Percentiles rank a stretch among this genome's conserved stretches.
Conservation (phyloP, 53 echinoderm and acorn worm species). For the Echinarachnius parma region DNA sequence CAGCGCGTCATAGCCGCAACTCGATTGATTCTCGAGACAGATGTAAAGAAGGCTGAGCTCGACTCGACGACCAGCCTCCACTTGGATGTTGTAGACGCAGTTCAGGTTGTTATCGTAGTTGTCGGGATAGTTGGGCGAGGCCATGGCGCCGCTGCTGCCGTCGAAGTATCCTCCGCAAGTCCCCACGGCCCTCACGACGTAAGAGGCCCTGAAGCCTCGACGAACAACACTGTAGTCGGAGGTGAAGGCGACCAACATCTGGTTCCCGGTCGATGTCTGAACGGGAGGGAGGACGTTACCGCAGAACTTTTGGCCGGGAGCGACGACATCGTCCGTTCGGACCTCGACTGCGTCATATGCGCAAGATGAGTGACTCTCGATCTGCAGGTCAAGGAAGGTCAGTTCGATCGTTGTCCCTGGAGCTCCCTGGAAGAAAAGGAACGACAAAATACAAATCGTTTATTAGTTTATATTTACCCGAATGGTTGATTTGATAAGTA, state of each 20-base stretch:
- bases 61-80: slow-evolving; percentile 41
- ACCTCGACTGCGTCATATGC: slow-evolving; percentile 37
- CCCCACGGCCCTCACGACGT: slow-evolving; percentile 22
- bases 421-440: slow-evolving; percentile 37
- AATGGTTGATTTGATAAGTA: too few species aligned
- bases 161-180: slow-evolving; percentile 42
- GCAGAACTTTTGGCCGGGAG: slow-evolving; percentile 37
- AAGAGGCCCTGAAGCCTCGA: slow-evolving; percentile 51
- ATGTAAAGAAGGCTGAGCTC: slow-evolving; percentile 10
- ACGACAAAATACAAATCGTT: too few species aligned
- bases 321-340: slow-evolving; percentile 7
- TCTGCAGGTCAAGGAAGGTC: slow-evolving; percentile 31
- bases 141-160: slow-evolving; percentile 32
- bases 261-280: slow-evolving; percentile 34
- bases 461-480: too few species aligned
- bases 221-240: slow-evolving; percentile 48
- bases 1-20: slow-evolving; percentile 17
- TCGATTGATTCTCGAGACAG: slow-evolving; percentile 7
- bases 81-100: slow-evolving; percentile 50
- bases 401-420: slow-evolving; percentile 26
- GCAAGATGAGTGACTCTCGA: slow-evolving; percentile 9
- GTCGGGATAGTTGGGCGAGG: slow-evolving; percentile 47
- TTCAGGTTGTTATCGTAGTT: slow-evolving; percentile 15
- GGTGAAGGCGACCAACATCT: slow-evolving; percentile 43
- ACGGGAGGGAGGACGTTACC: slow-evolving; percentile 26